phyloP scores from a whole-genome alignment of 1,140 invertebrate species.

The Drosophila lacertosa region DNA sequence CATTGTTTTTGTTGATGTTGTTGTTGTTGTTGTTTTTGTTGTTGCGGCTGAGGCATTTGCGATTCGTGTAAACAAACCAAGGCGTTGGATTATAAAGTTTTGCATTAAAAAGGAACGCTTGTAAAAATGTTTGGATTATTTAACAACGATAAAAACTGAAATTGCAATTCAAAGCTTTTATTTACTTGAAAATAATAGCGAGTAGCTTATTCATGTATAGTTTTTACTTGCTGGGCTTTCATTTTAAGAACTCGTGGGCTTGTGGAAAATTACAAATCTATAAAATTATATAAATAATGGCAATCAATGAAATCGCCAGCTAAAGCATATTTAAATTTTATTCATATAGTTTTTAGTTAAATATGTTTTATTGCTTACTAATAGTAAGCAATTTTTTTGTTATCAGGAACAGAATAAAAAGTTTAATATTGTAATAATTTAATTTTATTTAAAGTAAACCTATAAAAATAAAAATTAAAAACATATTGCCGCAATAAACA shows the following conservation, averaged over 20 bases:
- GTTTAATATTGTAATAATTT: too few species aligned
- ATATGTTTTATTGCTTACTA: too few species aligned
- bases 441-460: background rate
- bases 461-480: too few species aligned
- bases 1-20: conserved; percentile 35
- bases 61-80: conserved; percentile 75
- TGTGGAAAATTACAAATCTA: background rate
- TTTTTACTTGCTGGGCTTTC: background rate
- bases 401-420: too few species aligned
- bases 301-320: background rate
- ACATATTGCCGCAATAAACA: too few species aligned
- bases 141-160: conserved; percentile 69
- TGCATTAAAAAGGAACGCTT: conserved; percentile 67
- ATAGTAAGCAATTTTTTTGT: background rate
- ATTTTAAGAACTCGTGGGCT: background rate
- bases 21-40: conserved; percentile 40
- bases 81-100: conserved; percentile 76
- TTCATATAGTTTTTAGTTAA: too few species aligned
- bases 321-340: too few species aligned
- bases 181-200: background rate
- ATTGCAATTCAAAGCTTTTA: conserved; percentile 59
- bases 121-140: conserved; percentile 76
- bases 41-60: conserved; percentile 48
- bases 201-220: background rate
- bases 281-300: background rate